Evolutionary conservation across 1,140 invertebrate genomes (phyloP), one percentile per base, ranked within the genome.

Genomic region (Heliconius eleuchia): DNA sequence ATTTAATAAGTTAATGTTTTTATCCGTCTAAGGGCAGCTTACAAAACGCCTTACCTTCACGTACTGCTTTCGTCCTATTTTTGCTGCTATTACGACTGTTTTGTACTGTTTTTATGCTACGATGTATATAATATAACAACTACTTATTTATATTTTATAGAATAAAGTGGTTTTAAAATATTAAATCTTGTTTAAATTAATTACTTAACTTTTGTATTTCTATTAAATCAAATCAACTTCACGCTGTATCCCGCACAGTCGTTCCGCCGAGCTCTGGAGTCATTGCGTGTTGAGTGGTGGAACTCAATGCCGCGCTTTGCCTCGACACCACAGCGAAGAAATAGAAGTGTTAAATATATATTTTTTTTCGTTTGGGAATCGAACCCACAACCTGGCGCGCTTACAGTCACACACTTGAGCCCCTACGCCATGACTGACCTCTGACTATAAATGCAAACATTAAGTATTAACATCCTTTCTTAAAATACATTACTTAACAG

Each of bases 161-260:
- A 91, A 88, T 91, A 93, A 91, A 91, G 78, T 89, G 82, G 82
- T 88, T 83, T 82, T 86, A 88, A 86, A 84, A 42, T 66, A 66
- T 66, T 66, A 66, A 66, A 66, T 66, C 60, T 66, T 66, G 60
- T 66, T 66, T 83, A 76, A 52, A 57, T 76, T 72, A n/a, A 72
- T 34, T 46, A 34, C 30, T 60, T 66, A 66, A 27, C 60, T 55
- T 73, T 73, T 78, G 11, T 71, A 6, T 37, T 37, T 37, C 34
- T 37, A 7, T 37, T 37, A 7, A 37, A 37, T 37, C 6, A 37
- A 37, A 37, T 7, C 34, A 37, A 6, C 34, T 6, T 46, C 42
- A 46, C 3, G 42, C 13, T 13, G 42, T 46, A 13, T 46, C 42
- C 13, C 13, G 42, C 11, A 23, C 23, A 23, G 23, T 23, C 34